Evolutionary conservation across 2,888 invertebrate genomes (phyloP), one percentile per base, ranked within the genome.

Genomic region (Drosophila nr. medialis): DNA sequence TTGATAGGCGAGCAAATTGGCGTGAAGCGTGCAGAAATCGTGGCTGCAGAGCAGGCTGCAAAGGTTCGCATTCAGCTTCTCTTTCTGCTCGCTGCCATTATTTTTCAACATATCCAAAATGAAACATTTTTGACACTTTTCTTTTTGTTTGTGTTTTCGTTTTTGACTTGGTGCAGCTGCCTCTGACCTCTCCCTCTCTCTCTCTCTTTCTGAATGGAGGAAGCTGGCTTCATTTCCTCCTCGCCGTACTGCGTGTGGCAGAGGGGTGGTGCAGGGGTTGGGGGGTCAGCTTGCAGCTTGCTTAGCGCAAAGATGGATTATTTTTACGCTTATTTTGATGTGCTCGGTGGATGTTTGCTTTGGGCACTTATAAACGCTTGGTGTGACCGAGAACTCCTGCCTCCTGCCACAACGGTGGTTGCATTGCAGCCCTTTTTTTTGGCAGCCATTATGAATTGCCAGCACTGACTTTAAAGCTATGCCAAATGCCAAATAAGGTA

Each of bases 1-100:
- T 83, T 91, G 91, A 91, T 91, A 91, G 91, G 91, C 91, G 91
- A 72, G 81, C 88, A 93, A 93, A 93, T 93, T 91, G 80, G 92
- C 93, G 92, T 93, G 93, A 93, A 93, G 93, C 93, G 92, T 93
- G 92, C 92, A 92, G 91, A 92, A 92, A 91, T 90, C 81, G 80
- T 86, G 88, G 89, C 76, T 72, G 74, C 72, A 67, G 75, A 82
- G 80, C 73, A 72, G 40, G 40, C 58, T 54, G 64, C 49, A 55
- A 51, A 60, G 49, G 54, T 60, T 42, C 48, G 29, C 59, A 21
- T 27, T 64, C 62, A 42, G 53, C 21, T 75, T 66, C 36, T 45
- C 54, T 36, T 70, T 77, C 38, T 48, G 42, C 56, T 38, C 56
- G 40, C 56, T 77, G 79, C 72, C 85, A 89, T 82, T 87, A 87